Evolutionary conservation across 2,797 vertebrate species (phyloP).

Genomic region (Carduelis carduelis): DNA sequence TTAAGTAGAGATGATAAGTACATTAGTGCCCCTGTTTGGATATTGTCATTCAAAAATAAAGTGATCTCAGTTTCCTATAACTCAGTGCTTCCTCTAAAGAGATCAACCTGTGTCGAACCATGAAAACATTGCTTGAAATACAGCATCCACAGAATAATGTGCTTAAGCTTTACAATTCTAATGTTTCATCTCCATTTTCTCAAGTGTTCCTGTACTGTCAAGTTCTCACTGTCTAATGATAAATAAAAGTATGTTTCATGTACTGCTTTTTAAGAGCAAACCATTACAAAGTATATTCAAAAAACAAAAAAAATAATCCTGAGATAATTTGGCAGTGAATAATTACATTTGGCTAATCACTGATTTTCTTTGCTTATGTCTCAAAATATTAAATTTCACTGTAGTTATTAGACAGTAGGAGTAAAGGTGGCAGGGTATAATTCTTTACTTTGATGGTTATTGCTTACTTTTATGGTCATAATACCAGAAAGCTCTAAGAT

Average conservation of each 20-base stretch:
- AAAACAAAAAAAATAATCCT: not conserved
- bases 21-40: not conserved
- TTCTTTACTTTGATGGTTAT: not conserved
- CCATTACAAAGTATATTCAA: not conserved
- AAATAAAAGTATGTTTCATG: not conserved
- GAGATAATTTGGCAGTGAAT: not conserved
- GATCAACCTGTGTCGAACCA: not conserved
- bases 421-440: not conserved
- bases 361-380: not conserved
- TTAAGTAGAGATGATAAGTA: not conserved
- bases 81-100: not conserved
- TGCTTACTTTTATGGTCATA: not conserved
- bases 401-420: not conserved
- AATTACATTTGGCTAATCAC: not conserved
- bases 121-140: not conserved
- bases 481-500: not conserved
- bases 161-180: not conserved
- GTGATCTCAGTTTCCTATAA: not conserved
- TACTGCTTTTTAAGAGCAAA: not conserved
- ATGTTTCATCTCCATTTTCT: not conserved
- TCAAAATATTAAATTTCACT: not conserved
- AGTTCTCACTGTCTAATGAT: not conserved
- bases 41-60: not conserved
- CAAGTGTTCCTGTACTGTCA: not conserved
- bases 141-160: not conserved